A percentile compares a stretch with the other conserved stretches of the same genome.
Conservation (phyloP, 2,888 invertebrate genomes). For the Troides helena region DNA sequence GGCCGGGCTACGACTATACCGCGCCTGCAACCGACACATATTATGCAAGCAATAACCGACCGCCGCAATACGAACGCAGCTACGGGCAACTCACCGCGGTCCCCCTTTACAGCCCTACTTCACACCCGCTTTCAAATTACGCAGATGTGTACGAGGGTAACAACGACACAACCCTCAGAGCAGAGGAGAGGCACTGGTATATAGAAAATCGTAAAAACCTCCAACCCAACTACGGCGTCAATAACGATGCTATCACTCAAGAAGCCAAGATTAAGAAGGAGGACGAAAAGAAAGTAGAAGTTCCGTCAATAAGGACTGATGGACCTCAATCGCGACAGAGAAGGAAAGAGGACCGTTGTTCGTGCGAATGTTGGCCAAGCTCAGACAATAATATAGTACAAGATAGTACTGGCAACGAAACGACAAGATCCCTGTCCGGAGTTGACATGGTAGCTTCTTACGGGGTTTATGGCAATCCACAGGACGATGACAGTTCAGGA, state of each 20-base stretch:
- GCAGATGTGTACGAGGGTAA: constrained; percentile 78
- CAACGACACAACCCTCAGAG: constrained; percentile 75
- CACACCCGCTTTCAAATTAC: constrained; percentile 73
- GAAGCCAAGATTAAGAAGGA: constrained; percentile 76
- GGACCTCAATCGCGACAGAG: constrained; percentile 64
- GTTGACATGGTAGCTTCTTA: constrained; percentile 79
- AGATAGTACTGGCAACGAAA: constrained; percentile 61
- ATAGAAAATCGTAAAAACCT: constrained; percentile 76
- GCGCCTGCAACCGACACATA: constrained; percentile 74
- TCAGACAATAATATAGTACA: constrained; percentile 67
- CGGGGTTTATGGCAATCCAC: constrained; percentile 75
- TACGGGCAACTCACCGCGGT: constrained; percentile 68
- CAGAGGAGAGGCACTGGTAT: constrained; percentile 77
- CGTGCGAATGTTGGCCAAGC: constrained; percentile 78
- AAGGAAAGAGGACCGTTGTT: constrained; percentile 74
- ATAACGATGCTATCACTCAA: constrained; percentile 63
- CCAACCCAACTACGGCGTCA: constrained; percentile 64
- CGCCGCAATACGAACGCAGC: constrained; percentile 72
- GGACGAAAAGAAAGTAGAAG: constrained; percentile 71
- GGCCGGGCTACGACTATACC: constrained; percentile 76
- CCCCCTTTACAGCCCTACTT: constrained; percentile 69
- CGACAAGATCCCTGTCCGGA: constrained; percentile 71
- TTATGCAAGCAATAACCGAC: constrained; percentile 69
- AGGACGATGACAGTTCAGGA: constrained; percentile 74
- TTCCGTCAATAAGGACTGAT: constrained; percentile 57